Evolutionary conservation across 2,888 invertebrate species (phyloP).

Genomic region (Chydorus sphaericus): DNA sequence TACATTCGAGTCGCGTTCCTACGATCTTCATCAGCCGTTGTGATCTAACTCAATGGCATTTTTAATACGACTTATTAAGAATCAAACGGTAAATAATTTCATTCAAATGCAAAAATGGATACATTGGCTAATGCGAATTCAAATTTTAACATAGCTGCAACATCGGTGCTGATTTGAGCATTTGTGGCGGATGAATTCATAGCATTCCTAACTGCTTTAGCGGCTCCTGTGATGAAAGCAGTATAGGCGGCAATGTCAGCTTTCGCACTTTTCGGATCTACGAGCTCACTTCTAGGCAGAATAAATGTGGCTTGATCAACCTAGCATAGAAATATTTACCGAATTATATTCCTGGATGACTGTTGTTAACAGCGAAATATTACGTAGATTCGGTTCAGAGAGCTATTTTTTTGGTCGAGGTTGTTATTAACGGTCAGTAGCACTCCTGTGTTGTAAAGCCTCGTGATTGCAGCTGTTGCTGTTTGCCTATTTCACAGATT

Average conservation of each 20-base stretch:
- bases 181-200: constrained; percentile 13
- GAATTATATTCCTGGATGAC: too few relatives aligned
- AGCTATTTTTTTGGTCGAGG: too few relatives aligned
- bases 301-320: constrained; percentile 25
- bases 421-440: too few relatives aligned
- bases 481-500: too few relatives aligned
- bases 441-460: too few relatives aligned
- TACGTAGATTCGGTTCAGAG: too few relatives aligned
- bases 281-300: constrained; percentile 24
- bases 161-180: constrained; percentile 27
- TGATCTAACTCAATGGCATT: constrained; percentile 16
- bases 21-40: constrained; percentile 21
- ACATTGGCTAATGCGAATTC: constrained; percentile 56
- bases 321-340: too few relatives aligned
- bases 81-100: background rate
- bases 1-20: constrained; percentile 25
- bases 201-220: constrained; percentile 19
- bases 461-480: too few relatives aligned
- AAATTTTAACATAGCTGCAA: constrained; percentile 58
- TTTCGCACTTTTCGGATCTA: constrained; percentile 17
- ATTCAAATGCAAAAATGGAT: constrained; percentile 16
- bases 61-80: background rate
- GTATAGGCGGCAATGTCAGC: constrained; percentile 22
- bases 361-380: too few relatives aligned
- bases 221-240: constrained; percentile 22